Base-by-base conservation (phyloP, 2,888 invertebrate genomes). In the Drymonia ruficornis region DNA sequence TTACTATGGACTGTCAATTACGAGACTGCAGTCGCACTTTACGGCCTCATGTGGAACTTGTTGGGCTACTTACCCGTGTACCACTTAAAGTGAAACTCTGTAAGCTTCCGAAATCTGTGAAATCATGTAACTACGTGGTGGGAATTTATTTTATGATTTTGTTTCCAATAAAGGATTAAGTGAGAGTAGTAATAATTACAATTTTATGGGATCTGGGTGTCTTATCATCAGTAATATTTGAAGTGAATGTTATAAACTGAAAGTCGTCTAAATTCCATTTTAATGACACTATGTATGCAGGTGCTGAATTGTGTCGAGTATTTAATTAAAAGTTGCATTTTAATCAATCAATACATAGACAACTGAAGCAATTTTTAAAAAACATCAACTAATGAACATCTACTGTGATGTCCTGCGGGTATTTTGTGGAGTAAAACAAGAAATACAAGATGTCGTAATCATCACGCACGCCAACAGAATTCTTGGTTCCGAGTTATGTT, bases 81-180 rank as follows among this genome's bases (percentile, higher is more conserved):
- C 69, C 61, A 63, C 65, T 68, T 70, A 56, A 63, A 68, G 72
- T 56, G 72, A 74, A 74, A 73, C 65, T 70, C 59, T 60, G 56
- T 58, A 57, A 57, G 63, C 69, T 67, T 63, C 61, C 62, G 61
- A 69, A 70, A 67, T 61, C 57, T 67, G 69, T 67, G 63, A 67
- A 67, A 72, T 55, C 34, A 12, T n/a, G 29, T 29, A 28, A 29
- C 7, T 31, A 31, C n/a, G n/a, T n/a, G 3, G 36, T 36, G 36
- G 13, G n/a, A 36, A 36, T n/a, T 5, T 36, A 4, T 36, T 13
- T 36, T 13, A 13, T 36, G 4, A 9, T 31, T 6, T 31, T 31
- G 11, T 12, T 11, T 31, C 12, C 31, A 12, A 31, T 31, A 31
- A 31, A 11, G 2, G 31, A 9, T 40, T 40, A 15, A 40, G 40